A percentile compares a stretch with the other conserved stretches of the same genome.
phyloP scores from a whole-genome alignment of 2,797 vertebrate species.

The Novumbra hubbsi region DNA sequence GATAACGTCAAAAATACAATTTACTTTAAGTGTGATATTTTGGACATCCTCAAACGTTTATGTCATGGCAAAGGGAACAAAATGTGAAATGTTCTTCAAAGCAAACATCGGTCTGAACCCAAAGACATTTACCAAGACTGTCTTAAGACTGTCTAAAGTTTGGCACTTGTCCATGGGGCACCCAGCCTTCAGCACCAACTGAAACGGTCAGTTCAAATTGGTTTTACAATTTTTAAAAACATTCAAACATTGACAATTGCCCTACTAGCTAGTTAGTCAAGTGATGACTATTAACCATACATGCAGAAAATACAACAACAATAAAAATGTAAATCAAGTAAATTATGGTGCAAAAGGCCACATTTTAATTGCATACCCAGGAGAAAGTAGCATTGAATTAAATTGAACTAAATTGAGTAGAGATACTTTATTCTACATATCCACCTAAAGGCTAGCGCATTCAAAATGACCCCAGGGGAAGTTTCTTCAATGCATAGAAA shows the following conservation, averaged over 20 bases:
- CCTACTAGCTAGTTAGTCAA: not conserved
- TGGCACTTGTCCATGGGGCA: slow-evolving; percentile 12
- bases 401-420: too few species aligned
- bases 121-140: slow-evolving; percentile 22
- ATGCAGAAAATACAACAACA: not conserved
- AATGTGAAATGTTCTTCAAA: slow-evolving; percentile 9
- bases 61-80: not conserved
- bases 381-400: too few species aligned
- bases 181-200: slow-evolving; percentile 14
- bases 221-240: not conserved
- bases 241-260: not conserved
- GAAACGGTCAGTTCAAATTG: too few species aligned
- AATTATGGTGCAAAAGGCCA: not conserved
- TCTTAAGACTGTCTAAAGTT: slow-evolving; percentile 13
- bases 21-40: not conserved
- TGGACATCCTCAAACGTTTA: not conserved
- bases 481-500: too few species aligned
- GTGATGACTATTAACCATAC: slow-evolving; percentile 1
- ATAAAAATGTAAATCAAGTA: not conserved
- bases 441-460: too few species aligned
- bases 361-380: not conserved
- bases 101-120: slow-evolving; percentile 20
- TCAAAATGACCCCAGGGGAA: too few species aligned
- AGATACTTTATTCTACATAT: too few species aligned
- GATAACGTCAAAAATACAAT: not conserved